Evolutionary conservation across 2,888 invertebrate species (phyloP), one percentile per base, ranked within the genome.

Genomic region (Sarcophaga subvicina): DNA sequence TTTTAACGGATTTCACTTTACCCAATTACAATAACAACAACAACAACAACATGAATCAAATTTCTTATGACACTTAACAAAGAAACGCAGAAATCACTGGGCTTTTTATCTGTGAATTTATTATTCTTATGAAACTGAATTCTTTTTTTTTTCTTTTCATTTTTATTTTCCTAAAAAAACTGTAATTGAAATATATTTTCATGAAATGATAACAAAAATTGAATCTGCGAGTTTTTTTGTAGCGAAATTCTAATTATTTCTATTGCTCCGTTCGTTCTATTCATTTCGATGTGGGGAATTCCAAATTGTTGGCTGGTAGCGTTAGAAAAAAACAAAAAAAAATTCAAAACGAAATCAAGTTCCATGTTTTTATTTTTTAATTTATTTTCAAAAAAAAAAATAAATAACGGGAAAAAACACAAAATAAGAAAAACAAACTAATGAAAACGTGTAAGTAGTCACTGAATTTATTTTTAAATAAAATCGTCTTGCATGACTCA

Each of bases 1-100:
- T 60, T 83, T 87, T 87, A 84, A 87, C 87, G 81, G 81, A 84
- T 87, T 87, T 87, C 79, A 79, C 87, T 87, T 76, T 70, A 54
- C 20, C 63, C 62, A 12, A 11, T 64, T 27, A 37, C 22, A 77
- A 37, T 17, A 59, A 45, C 22, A 71, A 70, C 25, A 69, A 67
- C 8, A 81, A 22, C 10, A 76, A 63, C 4, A 62, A 10, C 2
- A 64, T 66, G 37, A 45, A 45, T 25, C 10, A 59, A 81, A 78
- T 73, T 83, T 69, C 17, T 63, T 60, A 73, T 63, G 37, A 66
- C 47, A 64, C 49, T 75, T 69, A 60, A 72, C 37, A n/a, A 60
- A 11, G 20, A 25, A 49, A 63, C 49, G 2, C 20, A 69, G 47
- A 69, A 77, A 67, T 66, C 22, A 47, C 45, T 72, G 11, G 8